Conservation (phyloP, 30 jellyfish, hydroid and myxozoan species). For the Aurelia aurita complex sp. Pacific region DNA sequence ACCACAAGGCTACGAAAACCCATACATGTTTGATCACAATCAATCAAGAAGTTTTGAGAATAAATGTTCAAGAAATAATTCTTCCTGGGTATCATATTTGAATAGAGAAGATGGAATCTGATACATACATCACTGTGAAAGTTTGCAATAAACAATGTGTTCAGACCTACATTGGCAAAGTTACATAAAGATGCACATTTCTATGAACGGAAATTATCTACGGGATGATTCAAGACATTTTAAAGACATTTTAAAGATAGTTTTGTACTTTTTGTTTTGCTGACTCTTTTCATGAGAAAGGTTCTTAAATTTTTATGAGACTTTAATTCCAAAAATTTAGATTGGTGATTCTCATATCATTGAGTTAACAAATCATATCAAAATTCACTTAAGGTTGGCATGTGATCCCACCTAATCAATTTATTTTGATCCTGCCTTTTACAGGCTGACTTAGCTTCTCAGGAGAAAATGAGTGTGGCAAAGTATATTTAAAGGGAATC, state of each 20-base stretch:
- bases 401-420: too few species aligned
- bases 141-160: background rate
- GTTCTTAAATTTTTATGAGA: background rate
- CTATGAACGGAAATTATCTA: background rate
- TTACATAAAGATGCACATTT: background rate
- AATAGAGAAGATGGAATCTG: slow-evolving; percentile 19
- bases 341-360: background rate
- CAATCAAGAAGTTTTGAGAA: slow-evolving; percentile 35
- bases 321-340: background rate
- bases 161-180: background rate
- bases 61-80: slow-evolving; percentile 22
- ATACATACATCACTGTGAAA: background rate
- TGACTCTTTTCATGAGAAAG: too few species aligned
- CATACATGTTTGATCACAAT: background rate
- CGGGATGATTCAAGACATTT: background rate
- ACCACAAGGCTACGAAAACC: slow-evolving; percentile 16
- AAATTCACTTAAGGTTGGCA: too few species aligned
- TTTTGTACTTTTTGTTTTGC: background rate
- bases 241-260: background rate
- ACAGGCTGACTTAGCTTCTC: too few species aligned
- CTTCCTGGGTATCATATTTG: slow-evolving; percentile 30
- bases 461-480: too few species aligned
- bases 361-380: background rate
- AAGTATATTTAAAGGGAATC: too few species aligned
- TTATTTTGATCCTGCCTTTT: too few species aligned